Evolutionary conservation across 1,140 invertebrate genomes (phyloP).

Genomic region (Metopolophium dirhodum): DNA sequence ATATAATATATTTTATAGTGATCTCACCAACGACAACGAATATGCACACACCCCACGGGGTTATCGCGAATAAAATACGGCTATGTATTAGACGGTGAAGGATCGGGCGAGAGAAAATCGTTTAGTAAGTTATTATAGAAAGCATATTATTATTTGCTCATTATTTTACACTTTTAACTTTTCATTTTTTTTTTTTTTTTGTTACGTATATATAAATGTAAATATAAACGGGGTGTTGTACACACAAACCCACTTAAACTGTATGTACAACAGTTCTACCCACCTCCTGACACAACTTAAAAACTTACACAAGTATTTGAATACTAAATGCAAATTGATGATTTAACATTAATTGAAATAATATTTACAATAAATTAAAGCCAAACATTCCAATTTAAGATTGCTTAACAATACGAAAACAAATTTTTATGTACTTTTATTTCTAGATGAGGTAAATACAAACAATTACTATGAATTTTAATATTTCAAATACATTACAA

Average conservation of each 20-base stretch:
- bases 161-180: no score
- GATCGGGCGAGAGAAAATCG: background rate
- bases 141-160: no score
- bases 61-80: background rate
- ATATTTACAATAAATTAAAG: background rate
- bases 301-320: background rate
- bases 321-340: background rate
- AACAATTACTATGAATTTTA: background rate
- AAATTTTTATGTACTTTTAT: background rate
- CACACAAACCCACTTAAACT: background rate
- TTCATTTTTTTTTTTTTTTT: no score
- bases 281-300: background rate
- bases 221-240: background rate
- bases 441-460: background rate
- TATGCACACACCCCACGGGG: no score
- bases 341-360: background rate
- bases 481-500: background rate
- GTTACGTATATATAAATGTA: no score
- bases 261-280: background rate
- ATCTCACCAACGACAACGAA: background rate
- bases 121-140: no score
- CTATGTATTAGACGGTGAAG: background rate
- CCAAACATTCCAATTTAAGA: background rate
- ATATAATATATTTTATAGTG: background rate
- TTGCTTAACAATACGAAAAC: background rate